Evolutionary conservation across 1,140 invertebrate genomes (phyloP).

Genomic region (Colletes gigas): DNA sequence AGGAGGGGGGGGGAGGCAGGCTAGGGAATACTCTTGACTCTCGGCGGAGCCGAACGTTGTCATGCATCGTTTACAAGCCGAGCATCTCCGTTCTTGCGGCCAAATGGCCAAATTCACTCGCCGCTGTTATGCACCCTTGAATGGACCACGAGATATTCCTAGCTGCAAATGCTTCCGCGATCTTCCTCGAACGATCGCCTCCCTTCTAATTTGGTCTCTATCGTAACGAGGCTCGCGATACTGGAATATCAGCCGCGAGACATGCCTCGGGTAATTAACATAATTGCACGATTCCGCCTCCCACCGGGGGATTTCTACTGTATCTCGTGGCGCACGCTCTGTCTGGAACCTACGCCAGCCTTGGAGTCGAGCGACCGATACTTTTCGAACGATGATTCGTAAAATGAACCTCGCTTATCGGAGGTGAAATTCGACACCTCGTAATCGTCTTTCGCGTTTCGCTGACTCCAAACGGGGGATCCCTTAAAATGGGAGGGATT

Average conservation of each 20-base stretch:
- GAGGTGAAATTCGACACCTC: too few species aligned
- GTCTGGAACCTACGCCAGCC: too few species aligned
- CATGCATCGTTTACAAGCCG: slow-evolving; percentile 67
- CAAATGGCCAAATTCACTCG: slow-evolving; percentile 58
- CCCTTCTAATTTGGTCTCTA: slow-evolving; percentile 16
- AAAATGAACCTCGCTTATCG: too few species aligned
- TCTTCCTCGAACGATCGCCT: slow-evolving; percentile 11
- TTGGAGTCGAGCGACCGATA: too few species aligned
- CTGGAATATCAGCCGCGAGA: slow-evolving; percentile 32
- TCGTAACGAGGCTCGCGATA: background rate
- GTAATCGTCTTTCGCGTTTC: too few species aligned
- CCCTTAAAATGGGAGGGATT: too few species aligned
- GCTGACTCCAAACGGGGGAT: too few species aligned
- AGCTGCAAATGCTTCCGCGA: slow-evolving; percentile 36
- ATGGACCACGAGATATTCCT: slow-evolving; percentile 51
- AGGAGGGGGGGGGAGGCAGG: slow-evolving; percentile 23
- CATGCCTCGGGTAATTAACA: slow-evolving; percentile 36
- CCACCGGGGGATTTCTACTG: background rate
- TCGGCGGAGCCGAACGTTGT: slow-evolving; percentile 51
- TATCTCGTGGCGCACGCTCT: too few species aligned
- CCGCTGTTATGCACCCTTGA: slow-evolving; percentile 47
- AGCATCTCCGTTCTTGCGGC: slow-evolving; percentile 64
- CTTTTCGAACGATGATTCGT: too few species aligned
- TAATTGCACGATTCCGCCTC: slow-evolving; percentile 8
- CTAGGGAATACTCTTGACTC: slow-evolving; percentile 57